Conservation (phyloP, 1,140 invertebrate species). For the Drosophila aff. region DNA sequence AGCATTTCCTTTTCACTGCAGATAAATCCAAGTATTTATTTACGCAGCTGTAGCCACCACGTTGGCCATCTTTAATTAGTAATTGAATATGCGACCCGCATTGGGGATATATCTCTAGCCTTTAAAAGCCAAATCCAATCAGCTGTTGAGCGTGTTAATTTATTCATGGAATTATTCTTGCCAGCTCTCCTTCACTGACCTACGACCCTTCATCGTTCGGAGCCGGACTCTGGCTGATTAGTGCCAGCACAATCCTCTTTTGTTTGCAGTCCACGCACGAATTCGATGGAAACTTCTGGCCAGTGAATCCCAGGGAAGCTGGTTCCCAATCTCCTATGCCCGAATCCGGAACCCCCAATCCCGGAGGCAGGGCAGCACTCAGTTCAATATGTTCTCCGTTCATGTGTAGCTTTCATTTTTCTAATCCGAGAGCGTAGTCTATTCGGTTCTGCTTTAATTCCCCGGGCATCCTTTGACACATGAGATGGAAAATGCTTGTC, state of each 20-base stretch:
- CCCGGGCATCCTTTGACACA: constrained; percentile 58
- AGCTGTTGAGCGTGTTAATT: constrained; percentile 74
- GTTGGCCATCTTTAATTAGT: constrained; percentile 53
- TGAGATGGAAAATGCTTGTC: constrained; percentile 36
- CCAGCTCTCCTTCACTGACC: constrained; percentile 16
- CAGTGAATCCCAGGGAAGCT: neutral
- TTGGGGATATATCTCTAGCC: constrained; percentile 21
- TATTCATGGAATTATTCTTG: constrained; percentile 68
- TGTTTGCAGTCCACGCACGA: constrained; percentile 69
- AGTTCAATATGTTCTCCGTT: constrained; percentile 58
- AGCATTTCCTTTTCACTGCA: neutral
- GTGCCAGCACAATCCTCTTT: constrained; percentile 43
- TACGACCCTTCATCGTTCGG: constrained; percentile 3
- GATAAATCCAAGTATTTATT: constrained; percentile 13
- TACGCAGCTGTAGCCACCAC: neutral
- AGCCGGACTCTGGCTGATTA: constrained; percentile 35
- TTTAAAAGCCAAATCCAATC: constrained; percentile 73
- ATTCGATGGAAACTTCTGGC: constrained; percentile 41
- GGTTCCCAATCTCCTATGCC: constrained; percentile 1
- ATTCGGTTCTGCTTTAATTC: constrained; percentile 59
- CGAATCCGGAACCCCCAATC: neutral
- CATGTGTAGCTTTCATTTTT: constrained; percentile 29
- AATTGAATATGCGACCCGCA: constrained; percentile 63
- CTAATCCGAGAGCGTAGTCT: constrained; percentile 55
- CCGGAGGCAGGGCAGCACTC: constrained; percentile 11